Evolutionary conservation across 2,797 vertebrate genomes (phyloP).

Genomic region (Neosalanx taihuensis): DNA sequence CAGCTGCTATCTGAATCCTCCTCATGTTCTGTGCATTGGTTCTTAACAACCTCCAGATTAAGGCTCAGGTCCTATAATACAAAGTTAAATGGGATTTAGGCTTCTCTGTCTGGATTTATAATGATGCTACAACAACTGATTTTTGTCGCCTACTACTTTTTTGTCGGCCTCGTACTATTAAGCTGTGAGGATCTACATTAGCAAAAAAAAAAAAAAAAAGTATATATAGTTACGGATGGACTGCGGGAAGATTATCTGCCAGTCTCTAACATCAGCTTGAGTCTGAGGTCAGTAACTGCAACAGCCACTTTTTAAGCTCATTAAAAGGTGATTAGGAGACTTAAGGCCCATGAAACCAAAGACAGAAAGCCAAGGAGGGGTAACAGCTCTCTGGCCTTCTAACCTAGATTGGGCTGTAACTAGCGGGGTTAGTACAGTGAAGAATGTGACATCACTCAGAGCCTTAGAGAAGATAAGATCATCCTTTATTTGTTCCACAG

Average conservation of each 20-base stretch:
- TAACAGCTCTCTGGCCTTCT: conserved; percentile 26
- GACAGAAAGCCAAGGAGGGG: neutral
- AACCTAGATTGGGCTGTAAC: conserved; percentile 21
- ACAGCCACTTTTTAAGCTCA: conserved; percentile 68
- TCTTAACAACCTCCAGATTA: conserved; percentile 39
- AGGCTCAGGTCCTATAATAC: conserved; percentile 38
- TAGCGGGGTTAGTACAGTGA: neutral
- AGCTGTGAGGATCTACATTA: conserved; percentile 13
- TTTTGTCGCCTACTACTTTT: conserved; percentile 49
- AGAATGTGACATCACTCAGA: conserved; percentile 28
- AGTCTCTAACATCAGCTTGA: neutral
- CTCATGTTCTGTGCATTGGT: conserved; percentile 15
- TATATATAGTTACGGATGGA: neutral
- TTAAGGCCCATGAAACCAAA: conserved; percentile 49
- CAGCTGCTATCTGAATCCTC: conserved; percentile 27
- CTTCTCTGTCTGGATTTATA: conserved; percentile 37
- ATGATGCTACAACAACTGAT: conserved; percentile 52
- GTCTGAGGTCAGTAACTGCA: conserved; percentile 48
- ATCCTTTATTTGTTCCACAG: too few species aligned
- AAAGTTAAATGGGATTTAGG: conserved; percentile 53
- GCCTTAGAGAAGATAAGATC: neutral
- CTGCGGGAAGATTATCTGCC: neutral
- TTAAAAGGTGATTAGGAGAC: conserved; percentile 62
- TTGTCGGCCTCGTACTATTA: conserved; percentile 51
- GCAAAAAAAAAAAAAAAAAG: neutral